Evolutionary conservation across 2,797 vertebrate genomes (phyloP), one percentile per base, ranked within the genome.

Genomic region (Hirundo rustica): DNA sequence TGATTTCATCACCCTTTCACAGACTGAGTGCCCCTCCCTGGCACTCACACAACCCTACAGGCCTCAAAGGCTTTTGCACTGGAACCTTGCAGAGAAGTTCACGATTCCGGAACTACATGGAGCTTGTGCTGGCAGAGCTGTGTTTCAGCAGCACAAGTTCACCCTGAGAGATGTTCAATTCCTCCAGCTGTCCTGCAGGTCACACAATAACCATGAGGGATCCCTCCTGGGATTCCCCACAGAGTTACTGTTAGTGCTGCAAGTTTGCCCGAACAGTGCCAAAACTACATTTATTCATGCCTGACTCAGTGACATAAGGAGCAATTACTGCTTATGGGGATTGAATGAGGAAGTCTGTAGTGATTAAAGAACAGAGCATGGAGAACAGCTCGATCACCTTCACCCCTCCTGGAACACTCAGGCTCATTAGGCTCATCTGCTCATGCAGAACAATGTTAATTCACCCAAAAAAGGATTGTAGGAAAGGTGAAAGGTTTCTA

Each of bases 341-440:
- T 10, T 36, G 29, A 93, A 48, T 11, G 45, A 79, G 34, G 60
- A 91, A 58, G 47, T 61, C 86, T 94, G 91, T n/a, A 57, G 68
- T 91, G 68, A 93, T 89, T 88, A 92, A 95, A 94, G 84, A 91
- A 75, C 78, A 60, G 5, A 61, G 65, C 66, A 79, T 13, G 42
- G 89, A 88, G 89, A 89, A 74, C 65, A 93, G 72, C 75, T 94
- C 16, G 2, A 96, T 89, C 92, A 94, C 81, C 92, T 89, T 93
- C 81, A 89, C 65, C 57, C 12, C 60, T 94, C 32, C 50, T 75
- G 85, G 65, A 91, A 83, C 68, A 80, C 61, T 93, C 62, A 45
- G 91, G 65, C 94, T 96, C 86, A 93, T 96, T 94, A 96, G 67
- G 65, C 82, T 94, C 89, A 91, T 85, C 78, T 94, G 50, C n/a